These are phyloP conservation scores for Peromyscus eremicus DNA, from an alignment of 2,797 vertebrate species.

Conservation along the genomic window DNA sequence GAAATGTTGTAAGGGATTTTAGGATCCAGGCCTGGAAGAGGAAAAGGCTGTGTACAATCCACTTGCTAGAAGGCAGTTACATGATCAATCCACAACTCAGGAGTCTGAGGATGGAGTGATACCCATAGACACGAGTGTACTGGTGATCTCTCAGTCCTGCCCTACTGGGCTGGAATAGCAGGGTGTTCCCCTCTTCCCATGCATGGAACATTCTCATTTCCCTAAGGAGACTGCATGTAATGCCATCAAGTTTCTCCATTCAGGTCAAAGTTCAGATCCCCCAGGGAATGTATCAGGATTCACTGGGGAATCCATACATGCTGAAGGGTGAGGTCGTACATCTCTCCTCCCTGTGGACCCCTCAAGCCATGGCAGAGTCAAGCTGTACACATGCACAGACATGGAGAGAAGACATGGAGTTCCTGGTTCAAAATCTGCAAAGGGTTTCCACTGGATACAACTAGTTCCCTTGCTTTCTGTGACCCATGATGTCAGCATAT, in stretches of 20 bases:
- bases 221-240: neutral
- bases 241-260: neutral
- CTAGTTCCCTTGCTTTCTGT: neutral
- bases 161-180: neutral
- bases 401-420: neutral
- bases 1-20: neutral
- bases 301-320: neutral
- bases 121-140: neutral
- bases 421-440: neutral
- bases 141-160: neutral
- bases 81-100: neutral
- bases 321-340: neutral
- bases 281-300: neutral
- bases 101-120: neutral
- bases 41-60: neutral
- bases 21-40: neutral
- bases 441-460: neutral
- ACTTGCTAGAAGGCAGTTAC: neutral
- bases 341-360: neutral
- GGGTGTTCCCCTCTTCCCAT: neutral
- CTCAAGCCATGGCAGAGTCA: neutral
- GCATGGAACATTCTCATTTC: neutral
- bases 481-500: neutral
- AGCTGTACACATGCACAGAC: neutral
- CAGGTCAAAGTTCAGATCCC: neutral